Evolutionary conservation across 2,797 vertebrate genomes (phyloP).

Genomic region (Neopelma chrysocephalum): DNA sequence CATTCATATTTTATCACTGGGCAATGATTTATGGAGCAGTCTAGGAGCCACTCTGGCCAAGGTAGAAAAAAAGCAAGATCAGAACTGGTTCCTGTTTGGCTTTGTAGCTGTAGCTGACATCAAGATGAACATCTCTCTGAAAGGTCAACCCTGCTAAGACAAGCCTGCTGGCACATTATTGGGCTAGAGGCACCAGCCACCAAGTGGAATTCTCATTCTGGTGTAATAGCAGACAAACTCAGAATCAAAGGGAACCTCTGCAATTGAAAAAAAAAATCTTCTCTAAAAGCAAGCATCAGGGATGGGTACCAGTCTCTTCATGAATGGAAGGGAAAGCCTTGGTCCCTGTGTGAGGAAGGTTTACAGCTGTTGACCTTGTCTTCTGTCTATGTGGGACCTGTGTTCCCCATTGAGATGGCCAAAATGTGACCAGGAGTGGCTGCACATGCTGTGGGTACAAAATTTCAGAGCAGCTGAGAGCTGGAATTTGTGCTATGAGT

Average conservation of each 20-base stretch:
- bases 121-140: neutral
- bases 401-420: neutral
- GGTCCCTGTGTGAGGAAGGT: neutral
- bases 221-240: neutral
- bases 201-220: neutral
- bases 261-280: neutral
- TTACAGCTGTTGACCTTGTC: neutral
- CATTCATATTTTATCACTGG: neutral
- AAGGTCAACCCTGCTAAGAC: neutral
- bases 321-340: neutral
- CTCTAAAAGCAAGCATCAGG: neutral
- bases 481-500: slow-evolving; percentile 22
- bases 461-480: neutral
- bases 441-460: neutral
- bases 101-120: neutral
- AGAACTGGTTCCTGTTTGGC: neutral
- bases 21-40: slow-evolving; percentile 5
- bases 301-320: neutral
- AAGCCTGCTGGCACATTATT: neutral
- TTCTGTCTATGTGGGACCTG: neutral
- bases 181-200: neutral
- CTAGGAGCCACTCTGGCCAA: neutral
- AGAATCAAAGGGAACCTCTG: neutral
- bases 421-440: neutral
- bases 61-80: neutral